These are phyloP conservation scores for Orthonychiurus folsomi DNA, from an alignment of 2,888 invertebrate species.

Conservation along the genomic window DNA sequence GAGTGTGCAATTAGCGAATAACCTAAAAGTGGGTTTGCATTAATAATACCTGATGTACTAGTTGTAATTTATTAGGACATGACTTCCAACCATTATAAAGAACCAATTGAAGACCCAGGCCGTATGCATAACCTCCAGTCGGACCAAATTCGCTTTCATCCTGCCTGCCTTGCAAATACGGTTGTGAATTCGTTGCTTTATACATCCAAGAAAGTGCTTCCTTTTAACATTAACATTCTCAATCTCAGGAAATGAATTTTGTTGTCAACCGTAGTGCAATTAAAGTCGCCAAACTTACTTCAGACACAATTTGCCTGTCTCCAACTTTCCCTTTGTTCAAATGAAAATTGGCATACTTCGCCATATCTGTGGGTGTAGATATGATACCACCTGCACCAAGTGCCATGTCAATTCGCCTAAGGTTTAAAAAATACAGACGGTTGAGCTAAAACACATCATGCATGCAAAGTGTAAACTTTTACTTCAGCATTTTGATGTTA, in stretches of 20 bases:
- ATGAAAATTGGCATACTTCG: background rate
- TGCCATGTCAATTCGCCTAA: background rate
- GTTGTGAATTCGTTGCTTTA: background rate
- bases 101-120: background rate
- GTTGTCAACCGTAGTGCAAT: too few species aligned
- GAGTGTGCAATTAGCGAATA: background rate
- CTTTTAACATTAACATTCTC: background rate
- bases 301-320: background rate
- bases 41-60: too few species aligned
- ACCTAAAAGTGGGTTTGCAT: background rate
- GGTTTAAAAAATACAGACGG: background rate
- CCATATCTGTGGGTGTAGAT: slow-evolving; percentile 2
- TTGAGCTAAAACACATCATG: too few species aligned
- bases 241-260: background rate
- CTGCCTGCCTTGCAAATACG: background rate
- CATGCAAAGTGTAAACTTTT: slow-evolving; percentile 3
- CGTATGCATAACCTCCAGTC: background rate
- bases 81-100: slow-evolving; percentile 3
- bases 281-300: too few species aligned
- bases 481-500: background rate
- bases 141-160: background rate
- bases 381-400: background rate
- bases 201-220: background rate
- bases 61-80: too few species aligned
- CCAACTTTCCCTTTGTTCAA: slow-evolving; percentile 2